phyloP scores from a whole-genome alignment of 2,888 invertebrate species.

The Perizoma flavofasciatum region DNA sequence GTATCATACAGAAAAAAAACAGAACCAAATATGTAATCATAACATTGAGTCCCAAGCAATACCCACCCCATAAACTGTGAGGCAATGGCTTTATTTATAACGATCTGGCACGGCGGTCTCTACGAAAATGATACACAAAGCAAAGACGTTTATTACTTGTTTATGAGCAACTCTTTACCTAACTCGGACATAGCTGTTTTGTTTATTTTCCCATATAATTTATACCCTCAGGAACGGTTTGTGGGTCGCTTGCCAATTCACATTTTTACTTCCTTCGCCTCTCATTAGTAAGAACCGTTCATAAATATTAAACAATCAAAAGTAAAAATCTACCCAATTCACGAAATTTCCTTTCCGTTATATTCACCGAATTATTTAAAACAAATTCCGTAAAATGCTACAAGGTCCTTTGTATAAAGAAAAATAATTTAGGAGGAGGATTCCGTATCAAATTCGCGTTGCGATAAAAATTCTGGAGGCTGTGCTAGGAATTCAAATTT shows the following conservation, averaged over 20 bases:
- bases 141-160: slow-evolving; percentile 64
- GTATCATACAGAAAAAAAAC: too few relatives aligned
- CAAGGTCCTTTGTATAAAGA: slow-evolving; percentile 39
- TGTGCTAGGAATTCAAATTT: slow-evolving; percentile 64
- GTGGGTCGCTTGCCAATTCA: slow-evolving; percentile 33
- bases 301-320: slow-evolving; percentile 42
- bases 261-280: slow-evolving; percentile 33
- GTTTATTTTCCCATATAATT: slow-evolving; percentile 51
- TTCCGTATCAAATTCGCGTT: slow-evolving; percentile 56
- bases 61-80: too few relatives aligned
- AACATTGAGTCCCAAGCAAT: too few relatives aligned
- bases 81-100: too few relatives aligned
- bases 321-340: slow-evolving; percentile 36
- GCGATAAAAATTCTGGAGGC: slow-evolving; percentile 55
- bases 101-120: too few relatives aligned
- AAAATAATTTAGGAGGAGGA: slow-evolving; percentile 47
- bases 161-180: slow-evolving; percentile 26
- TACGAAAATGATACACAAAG: neutral
- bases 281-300: slow-evolving; percentile 38
- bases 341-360: slow-evolving; percentile 32
- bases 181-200: slow-evolving; percentile 56
- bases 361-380: slow-evolving; percentile 41
- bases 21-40: too few relatives aligned
- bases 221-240: slow-evolving; percentile 24
- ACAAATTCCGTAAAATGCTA: slow-evolving; percentile 43